These are phyloP conservation scores for Caenorhabditis doughertyi DNA, from an alignment of 2,888 invertebrate species.

Conservation along the genomic window DNA sequence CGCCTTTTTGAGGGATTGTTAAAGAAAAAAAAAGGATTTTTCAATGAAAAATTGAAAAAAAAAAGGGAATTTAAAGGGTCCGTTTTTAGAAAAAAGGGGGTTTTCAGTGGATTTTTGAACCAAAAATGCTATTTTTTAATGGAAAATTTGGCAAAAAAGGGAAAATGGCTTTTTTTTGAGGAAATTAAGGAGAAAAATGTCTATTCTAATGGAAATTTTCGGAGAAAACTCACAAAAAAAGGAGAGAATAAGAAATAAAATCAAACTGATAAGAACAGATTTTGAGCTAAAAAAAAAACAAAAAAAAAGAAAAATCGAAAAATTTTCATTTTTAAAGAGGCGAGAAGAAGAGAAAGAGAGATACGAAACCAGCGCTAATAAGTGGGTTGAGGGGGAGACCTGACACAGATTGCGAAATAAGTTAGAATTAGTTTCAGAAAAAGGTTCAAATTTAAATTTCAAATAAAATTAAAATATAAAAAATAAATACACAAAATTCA, in stretches of 20 bases:
- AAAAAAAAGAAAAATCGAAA: background rate
- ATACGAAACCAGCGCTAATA: background rate
- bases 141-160: too few species aligned
- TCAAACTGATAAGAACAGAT: constrained; percentile 3
- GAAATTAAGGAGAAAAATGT: too few species aligned
- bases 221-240: background rate
- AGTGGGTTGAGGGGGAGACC: background rate
- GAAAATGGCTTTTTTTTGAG: too few species aligned
- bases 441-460: background rate
- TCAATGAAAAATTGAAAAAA: too few species aligned
- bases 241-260: background rate
- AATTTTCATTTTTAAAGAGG: too few species aligned
- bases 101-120: too few species aligned
- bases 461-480: background rate
- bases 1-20: too few species aligned
- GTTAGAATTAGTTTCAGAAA: background rate
- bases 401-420: constrained; percentile 9
- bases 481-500: background rate
- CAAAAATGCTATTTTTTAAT: too few species aligned
- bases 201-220: too few species aligned
- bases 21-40: too few species aligned
- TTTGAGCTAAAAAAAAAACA: background rate
- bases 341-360: background rate
- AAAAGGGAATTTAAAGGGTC: too few species aligned
- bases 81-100: too few species aligned